These are phyloP conservation scores for Lota lota DNA, from an alignment of 2,113 vertebrate genomes.

Conservation along the genomic window DNA sequence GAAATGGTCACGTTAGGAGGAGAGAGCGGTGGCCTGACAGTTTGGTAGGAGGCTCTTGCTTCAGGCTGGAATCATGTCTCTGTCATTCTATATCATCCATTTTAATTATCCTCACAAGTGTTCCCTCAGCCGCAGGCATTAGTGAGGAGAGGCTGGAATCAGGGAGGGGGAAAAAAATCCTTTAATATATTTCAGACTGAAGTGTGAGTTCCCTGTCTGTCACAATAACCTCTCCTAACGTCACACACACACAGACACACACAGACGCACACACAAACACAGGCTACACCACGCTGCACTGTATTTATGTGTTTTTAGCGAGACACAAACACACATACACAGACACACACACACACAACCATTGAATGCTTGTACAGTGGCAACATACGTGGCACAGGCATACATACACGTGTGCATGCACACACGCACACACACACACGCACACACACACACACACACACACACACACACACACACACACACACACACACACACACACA, in stretches of 20 bases:
- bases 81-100: slow-evolving; percentile 73
- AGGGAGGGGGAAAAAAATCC: slow-evolving; percentile 36
- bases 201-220: slow-evolving; percentile 63
- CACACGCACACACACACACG: too few relatives aligned
- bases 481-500: too few relatives aligned
- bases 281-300: not conserved
- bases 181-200: slow-evolving; percentile 66
- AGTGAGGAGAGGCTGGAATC: slow-evolving; percentile 44
- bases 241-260: not conserved
- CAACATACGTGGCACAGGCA: not conserved
- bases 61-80: slow-evolving; percentile 63
- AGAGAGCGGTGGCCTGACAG: slow-evolving; percentile 49
- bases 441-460: too few relatives aligned
- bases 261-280: not conserved
- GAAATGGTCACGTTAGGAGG: slow-evolving; percentile 61
- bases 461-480: too few relatives aligned
- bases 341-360: slow-evolving; percentile 3
- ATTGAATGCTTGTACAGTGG: too few relatives aligned
- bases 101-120: slow-evolving; percentile 72
- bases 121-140: slow-evolving; percentile 59
- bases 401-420: not conserved
- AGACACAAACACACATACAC: slow-evolving; percentile 2
- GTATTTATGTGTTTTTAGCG: not conserved
- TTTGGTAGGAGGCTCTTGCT: slow-evolving; percentile 60
- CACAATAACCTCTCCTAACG: slow-evolving; percentile 23